A percentile compares a stretch with the other conserved stretches of the same genome.
These are phyloP conservation scores for Fistularia tabacaria DNA, from an alignment of 2,797 vertebrate genomes.

Conservation along the genomic window DNA sequence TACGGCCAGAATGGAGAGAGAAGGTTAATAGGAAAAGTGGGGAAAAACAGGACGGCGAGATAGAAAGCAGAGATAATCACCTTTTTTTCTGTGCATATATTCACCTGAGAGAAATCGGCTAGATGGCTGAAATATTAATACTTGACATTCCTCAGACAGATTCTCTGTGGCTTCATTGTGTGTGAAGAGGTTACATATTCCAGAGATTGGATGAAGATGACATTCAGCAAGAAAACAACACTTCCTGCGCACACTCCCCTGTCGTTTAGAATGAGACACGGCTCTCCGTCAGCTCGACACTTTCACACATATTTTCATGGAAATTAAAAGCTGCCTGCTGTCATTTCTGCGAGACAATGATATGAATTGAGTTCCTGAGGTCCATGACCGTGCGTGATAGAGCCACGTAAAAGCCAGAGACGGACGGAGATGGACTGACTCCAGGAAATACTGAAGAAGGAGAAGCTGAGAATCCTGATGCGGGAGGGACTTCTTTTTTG, in stretches of 20 bases:
- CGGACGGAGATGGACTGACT: background rate
- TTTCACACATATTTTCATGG: constrained; percentile 35
- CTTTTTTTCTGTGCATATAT: background rate
- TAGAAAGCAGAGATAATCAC: constrained; percentile 10
- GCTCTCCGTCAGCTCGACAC: constrained; percentile 21
- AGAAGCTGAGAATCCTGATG: no score
- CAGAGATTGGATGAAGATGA: constrained; percentile 45
- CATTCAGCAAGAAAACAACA: constrained; percentile 38
- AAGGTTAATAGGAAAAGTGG: constrained; percentile 5
- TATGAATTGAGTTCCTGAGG: constrained; percentile 10
- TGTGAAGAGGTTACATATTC: constrained; percentile 49
- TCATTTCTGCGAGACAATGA: constrained; percentile 5
- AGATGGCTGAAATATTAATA: constrained; percentile 51
- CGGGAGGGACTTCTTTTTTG: no score
- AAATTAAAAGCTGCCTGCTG: constrained; percentile 36
- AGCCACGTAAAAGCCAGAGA: background rate
- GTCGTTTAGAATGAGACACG: constrained; percentile 41
- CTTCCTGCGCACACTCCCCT: constrained; percentile 32
- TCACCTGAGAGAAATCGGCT: background rate
- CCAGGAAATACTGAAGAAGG: no score
- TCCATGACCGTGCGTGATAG: background rate
- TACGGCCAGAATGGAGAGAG: background rate
- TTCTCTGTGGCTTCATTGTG: constrained; percentile 40
- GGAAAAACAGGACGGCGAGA: constrained; percentile 2
- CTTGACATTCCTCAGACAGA: constrained; percentile 43